A percentile compares a stretch with the other conserved stretches of the same genome.
These are phyloP conservation scores for Nesogale talazaci DNA, from an alignment of 2,113 vertebrate species.

Conservation along the genomic window DNA sequence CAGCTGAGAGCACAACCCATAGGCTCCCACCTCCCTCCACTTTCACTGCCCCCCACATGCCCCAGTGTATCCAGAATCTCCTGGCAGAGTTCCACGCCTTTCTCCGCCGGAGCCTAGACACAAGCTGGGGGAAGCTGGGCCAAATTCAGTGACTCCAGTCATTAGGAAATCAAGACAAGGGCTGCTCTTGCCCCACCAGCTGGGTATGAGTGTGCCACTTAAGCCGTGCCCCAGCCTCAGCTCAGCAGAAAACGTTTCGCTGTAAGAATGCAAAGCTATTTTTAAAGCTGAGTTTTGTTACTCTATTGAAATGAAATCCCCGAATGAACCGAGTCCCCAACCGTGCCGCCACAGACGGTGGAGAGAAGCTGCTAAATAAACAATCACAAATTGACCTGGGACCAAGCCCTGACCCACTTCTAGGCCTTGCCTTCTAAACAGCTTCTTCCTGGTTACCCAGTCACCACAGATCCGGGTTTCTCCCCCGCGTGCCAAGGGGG, in stretches of 20 bases:
- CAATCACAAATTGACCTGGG: slow-evolving; percentile 53
- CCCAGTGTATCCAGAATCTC: neutral
- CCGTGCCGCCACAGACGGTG: neutral
- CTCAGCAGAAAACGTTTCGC: neutral
- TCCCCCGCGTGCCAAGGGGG: neutral
- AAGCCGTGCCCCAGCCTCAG: rapidly evolving
- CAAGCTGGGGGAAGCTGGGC: rapidly evolving
- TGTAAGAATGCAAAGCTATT: neutral
- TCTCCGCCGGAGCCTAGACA: neutral
- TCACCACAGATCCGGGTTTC: slow-evolving; percentile 11
- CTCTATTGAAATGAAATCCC: slow-evolving; percentile 29
- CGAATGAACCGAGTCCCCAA: slow-evolving; percentile 13
- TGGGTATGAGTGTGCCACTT: rapidly evolving
- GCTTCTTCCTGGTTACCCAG: neutral
- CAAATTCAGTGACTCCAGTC: rapidly evolving
- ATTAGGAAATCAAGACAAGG: neutral
- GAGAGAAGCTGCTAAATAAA: slow-evolving; percentile 26
- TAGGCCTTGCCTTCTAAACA: slow-evolving; percentile 5
- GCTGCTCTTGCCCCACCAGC: rapidly evolving
- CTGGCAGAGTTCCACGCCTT: neutral
- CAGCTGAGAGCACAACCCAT: neutral
- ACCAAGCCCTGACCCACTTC: slow-evolving; percentile 59
- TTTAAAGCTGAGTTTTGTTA: slow-evolving; percentile 33
- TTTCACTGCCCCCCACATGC: neutral
- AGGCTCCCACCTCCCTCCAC: no score